Percentiles rank a stretch among this genome's conserved stretches.
phyloP scores from a whole-genome alignment of 1,140 invertebrate genomes.

The Neomicropteryx cornuta region DNA sequence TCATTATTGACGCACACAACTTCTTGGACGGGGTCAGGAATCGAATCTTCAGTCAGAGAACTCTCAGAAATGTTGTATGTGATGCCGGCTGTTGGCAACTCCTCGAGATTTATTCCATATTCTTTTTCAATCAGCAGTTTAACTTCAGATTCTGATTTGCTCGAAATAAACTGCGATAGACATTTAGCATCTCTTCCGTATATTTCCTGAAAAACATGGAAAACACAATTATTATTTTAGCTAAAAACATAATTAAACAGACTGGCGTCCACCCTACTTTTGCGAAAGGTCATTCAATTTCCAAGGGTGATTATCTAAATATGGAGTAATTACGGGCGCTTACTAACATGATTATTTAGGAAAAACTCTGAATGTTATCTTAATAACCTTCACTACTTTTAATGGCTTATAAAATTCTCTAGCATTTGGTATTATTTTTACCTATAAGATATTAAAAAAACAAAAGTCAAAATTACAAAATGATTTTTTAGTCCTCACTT shows the following conservation, averaged over 20 bases:
- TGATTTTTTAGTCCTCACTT: no score
- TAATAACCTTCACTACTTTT: neutral
- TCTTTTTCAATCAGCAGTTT: slow-evolving; percentile 35
- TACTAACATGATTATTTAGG: neutral
- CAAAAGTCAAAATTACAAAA: no score
- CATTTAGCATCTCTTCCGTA: slow-evolving; percentile 50
- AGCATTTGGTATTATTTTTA: no score
- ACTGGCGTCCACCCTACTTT: neutral
- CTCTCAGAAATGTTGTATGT: slow-evolving; percentile 8
- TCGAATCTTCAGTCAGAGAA: neutral
- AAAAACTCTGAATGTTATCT: neutral
- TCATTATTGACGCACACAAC: slow-evolving; percentile 15
- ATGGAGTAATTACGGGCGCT: neutral
- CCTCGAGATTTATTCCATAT: slow-evolving; percentile 30
- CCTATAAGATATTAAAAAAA: no score
- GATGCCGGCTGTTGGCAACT: slow-evolving; percentile 20
- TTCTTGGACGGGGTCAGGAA: slow-evolving; percentile 11
- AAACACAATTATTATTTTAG: slow-evolving; percentile 3
- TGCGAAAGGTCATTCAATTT: neutral
- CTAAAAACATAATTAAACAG: neutral
- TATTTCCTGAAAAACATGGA: slow-evolving; percentile 35
- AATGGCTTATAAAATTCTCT: no score
- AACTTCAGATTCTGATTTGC: slow-evolving; percentile 49
- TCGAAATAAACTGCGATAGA: slow-evolving; percentile 51
- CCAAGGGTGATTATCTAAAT: no score